phyloP scores from a whole-genome alignment of 1,140 invertebrate species.

The honey bee (Apis mellifera) region DNA sequence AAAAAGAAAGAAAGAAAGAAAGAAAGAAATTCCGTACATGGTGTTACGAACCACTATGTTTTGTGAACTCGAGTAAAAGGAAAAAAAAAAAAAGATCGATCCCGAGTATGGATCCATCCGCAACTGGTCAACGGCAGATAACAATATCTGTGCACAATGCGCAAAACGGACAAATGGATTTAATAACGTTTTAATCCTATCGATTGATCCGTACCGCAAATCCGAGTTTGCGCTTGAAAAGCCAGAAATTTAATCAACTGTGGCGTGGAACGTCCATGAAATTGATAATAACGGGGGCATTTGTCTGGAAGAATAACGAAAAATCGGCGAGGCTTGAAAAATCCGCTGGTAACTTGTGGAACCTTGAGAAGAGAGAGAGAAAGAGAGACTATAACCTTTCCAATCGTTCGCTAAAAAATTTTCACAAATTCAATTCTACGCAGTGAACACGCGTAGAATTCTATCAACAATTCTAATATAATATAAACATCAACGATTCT shows the following conservation, averaged over 20 bases:
- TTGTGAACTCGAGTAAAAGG: background rate
- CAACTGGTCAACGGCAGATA: conserved; percentile 26
- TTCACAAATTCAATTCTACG: background rate
- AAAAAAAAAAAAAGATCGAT: conserved; percentile 8
- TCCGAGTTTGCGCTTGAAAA: background rate
- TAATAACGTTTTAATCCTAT: conserved; percentile 54
- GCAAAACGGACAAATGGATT: conserved; percentile 42
- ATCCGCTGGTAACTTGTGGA: background rate
- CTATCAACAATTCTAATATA: too few relatives aligned
- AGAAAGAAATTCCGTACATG: background rate
- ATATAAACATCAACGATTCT: background rate
- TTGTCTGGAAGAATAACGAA: conserved; percentile 35
- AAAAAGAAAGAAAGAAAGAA: background rate
- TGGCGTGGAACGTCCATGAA: conserved; percentile 10
- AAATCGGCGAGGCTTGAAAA: conserved; percentile 29
- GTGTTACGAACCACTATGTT: background rate
- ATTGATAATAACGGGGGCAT: conserved; percentile 44
- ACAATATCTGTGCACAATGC: conserved; percentile 31
- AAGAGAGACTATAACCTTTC: background rate
- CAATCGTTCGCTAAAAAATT: background rate
- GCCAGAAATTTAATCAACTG: conserved; percentile 41
- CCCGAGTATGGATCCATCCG: background rate
- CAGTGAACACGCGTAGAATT: too few relatives aligned
- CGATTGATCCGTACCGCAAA: background rate
- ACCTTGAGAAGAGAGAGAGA: background rate